phyloP scores from a whole-genome alignment of 2,113 vertebrate genomes.

The Rhinichthys klamathensis region DNA sequence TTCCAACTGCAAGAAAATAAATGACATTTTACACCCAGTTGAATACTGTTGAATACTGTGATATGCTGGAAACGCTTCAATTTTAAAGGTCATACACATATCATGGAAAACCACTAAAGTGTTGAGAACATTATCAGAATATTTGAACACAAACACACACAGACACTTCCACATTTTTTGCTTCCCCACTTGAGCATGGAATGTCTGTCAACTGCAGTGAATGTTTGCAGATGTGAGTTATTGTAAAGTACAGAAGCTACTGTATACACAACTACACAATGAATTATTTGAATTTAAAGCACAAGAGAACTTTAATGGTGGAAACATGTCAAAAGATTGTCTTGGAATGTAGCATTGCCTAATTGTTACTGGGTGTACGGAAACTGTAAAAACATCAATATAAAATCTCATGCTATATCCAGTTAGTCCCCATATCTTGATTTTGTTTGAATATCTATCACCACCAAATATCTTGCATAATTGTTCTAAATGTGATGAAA shows the following conservation, averaged over 20 bases:
- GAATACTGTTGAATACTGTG: not conserved
- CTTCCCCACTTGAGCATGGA: conserved; percentile 1
- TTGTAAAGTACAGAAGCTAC: too few species aligned
- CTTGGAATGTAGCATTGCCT: not conserved
- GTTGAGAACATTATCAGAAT: not conserved
- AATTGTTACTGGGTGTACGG: not conserved
- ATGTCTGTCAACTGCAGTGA: not conserved
- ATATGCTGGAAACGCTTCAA: conserved; percentile 1
- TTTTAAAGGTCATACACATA: conserved; percentile 28
- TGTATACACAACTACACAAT: not conserved
- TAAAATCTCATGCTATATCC: not conserved
- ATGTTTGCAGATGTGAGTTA: not conserved
- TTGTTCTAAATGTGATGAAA: too few species aligned
- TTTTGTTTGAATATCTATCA: not conserved
- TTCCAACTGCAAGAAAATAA: conserved; percentile 77
- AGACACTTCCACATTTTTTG: not conserved
- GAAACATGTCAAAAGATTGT: conserved; percentile 36
- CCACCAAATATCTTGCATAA: too few species aligned
- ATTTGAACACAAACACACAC: not conserved
- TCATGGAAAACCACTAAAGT: not conserved
- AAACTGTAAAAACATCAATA: conserved; percentile 8
- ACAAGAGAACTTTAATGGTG: conserved; percentile 34
- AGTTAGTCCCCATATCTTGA: not conserved
- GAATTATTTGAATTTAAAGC: conserved; percentile 26
- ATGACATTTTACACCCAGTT: conserved; percentile 29